Conservation (phyloP, 2,113 vertebrate genomes). For the Thermophis baileyi region DNA sequence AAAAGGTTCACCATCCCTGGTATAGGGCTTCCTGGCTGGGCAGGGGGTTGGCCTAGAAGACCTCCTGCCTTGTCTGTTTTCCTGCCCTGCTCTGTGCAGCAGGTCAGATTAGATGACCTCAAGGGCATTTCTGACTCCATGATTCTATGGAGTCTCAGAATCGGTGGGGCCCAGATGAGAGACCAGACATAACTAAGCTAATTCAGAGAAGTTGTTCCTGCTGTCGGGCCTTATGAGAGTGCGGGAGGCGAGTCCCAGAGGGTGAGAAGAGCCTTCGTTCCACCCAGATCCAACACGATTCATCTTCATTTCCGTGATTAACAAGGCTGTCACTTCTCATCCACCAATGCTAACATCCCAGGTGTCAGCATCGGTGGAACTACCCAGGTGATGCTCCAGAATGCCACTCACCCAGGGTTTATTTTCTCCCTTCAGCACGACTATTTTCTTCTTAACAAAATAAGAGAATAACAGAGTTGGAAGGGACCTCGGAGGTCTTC, state of each 20-base stretch:
- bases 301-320: background rate
- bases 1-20: no score
- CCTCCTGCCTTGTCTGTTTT: background rate
- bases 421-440: background rate
- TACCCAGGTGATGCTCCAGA: background rate
- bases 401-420: background rate
- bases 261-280: background rate
- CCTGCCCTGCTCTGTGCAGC: background rate
- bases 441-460: background rate
- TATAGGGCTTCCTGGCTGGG: no score
- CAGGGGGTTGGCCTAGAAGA: no score
- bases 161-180: background rate
- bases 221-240: background rate
- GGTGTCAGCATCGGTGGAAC: background rate
- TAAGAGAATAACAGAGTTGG: background rate
- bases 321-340: background rate
- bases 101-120: background rate
- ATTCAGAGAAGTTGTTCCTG: background rate
- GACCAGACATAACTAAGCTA: background rate
- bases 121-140: background rate
- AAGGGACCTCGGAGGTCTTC: background rate
- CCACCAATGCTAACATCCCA: background rate
- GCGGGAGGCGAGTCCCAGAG: background rate
- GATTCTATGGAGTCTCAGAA: background rate
- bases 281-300: background rate